Evolutionary conservation across 2,797 vertebrate species (phyloP).

Genomic region (Neopelma chrysocephalum): DNA sequence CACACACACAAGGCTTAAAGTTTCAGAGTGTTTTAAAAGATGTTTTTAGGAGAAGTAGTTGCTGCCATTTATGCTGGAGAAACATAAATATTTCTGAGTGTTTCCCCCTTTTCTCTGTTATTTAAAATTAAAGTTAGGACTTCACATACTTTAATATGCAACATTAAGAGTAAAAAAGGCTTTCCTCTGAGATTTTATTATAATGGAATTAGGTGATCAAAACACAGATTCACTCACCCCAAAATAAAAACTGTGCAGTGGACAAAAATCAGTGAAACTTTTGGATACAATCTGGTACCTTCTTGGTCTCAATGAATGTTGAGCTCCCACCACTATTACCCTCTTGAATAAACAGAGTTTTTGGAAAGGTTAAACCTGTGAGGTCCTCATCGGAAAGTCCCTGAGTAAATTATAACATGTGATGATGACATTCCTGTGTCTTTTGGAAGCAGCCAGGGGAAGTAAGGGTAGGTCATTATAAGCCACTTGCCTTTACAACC

Average conservation of each 20-base stretch:
- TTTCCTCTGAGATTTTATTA: not conserved
- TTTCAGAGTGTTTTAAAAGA: not conserved
- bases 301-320: not conserved
- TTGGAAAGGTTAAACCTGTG: conserved; percentile 70
- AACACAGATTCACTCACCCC: not conserved
- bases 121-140: not conserved
- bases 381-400: conserved; percentile 71
- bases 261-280: not conserved
- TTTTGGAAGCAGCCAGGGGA: conserved; percentile 64
- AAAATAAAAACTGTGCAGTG: not conserved
- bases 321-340: not conserved
- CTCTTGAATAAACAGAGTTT: conserved; percentile 62
- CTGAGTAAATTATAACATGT: conserved; percentile 67
- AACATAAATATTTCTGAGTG: not conserved
- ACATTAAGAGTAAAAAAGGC: not conserved
- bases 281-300: not conserved
- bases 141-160: not conserved
- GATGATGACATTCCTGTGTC: conserved; percentile 73
- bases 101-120: rapidly evolving
- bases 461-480: conserved; percentile 69
- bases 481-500: conserved; percentile 73
- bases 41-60: not conserved
- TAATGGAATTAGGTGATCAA: not conserved
- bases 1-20: not conserved
- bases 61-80: not conserved